phyloP scores from a whole-genome alignment of 2,797 vertebrate genomes.

The Bovichtus variegatus region DNA sequence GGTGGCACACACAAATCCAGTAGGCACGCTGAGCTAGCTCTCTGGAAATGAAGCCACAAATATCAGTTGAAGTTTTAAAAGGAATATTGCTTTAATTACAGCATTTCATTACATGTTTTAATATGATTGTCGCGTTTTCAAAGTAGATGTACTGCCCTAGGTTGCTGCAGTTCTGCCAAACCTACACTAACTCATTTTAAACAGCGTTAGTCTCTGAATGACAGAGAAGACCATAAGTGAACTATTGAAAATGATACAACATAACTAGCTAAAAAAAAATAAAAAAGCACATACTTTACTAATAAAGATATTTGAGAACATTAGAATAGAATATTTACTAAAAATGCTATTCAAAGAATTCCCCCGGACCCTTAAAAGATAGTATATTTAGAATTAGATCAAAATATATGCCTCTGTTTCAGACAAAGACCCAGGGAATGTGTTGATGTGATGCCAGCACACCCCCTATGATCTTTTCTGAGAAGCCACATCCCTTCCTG shows the following conservation, averaged over 20 bases:
- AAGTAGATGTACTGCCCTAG: slow-evolving; percentile 55
- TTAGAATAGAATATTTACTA: slow-evolving; percentile 8
- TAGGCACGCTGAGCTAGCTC: slow-evolving; percentile 47
- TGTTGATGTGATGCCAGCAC: slow-evolving; percentile 62
- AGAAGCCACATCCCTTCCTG: slow-evolving; percentile 65
- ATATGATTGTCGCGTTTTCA: slow-evolving; percentile 62
- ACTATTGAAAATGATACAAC: slow-evolving; percentile 26
- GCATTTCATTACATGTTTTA: slow-evolving; percentile 41
- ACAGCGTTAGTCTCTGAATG: slow-evolving; percentile 25
- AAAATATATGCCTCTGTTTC: slow-evolving; percentile 37
- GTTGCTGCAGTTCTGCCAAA: slow-evolving; percentile 62
- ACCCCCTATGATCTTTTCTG: slow-evolving; percentile 57
- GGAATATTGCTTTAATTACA: slow-evolving; percentile 47
- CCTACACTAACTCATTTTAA: slow-evolving; percentile 28
- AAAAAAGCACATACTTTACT: slow-evolving; percentile 37
- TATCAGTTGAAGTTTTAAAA: slow-evolving; percentile 63
- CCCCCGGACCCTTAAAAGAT: slow-evolving; percentile 26
- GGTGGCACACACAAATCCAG: slow-evolving; percentile 69
- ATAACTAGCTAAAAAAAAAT: slow-evolving; percentile 14
- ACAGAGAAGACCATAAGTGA: slow-evolving; percentile 6
- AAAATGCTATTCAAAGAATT: slow-evolving; percentile 19
- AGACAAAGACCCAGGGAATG: slow-evolving; percentile 52
- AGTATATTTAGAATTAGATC: slow-evolving; percentile 23
- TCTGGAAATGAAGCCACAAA: slow-evolving; percentile 78
- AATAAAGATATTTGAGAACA: slow-evolving; percentile 29